phyloP scores from a whole-genome alignment of 2,113 vertebrate species.

The Turnix velox region DNA sequence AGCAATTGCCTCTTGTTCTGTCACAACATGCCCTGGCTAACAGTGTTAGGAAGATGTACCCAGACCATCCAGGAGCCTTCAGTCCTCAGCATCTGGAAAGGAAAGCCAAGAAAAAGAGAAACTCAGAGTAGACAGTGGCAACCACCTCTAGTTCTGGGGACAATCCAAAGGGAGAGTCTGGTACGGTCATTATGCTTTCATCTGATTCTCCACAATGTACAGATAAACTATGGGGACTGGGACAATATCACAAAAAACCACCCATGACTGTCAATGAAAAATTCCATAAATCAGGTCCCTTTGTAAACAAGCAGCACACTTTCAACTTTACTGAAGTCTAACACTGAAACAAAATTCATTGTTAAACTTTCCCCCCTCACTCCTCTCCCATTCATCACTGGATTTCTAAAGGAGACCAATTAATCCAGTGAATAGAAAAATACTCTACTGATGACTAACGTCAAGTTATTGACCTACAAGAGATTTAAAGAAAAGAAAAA shows the following conservation, averaged over 20 bases:
- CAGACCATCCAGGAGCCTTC: not conserved
- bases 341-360: not conserved
- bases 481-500: not conserved
- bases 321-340: not conserved
- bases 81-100: not conserved
- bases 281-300: not conserved
- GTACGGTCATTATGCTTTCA: not conserved
- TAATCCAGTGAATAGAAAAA: not conserved
- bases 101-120: not conserved
- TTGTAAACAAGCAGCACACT: accelerated
- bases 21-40: no score
- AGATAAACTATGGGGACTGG: not conserved
- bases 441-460: not conserved
- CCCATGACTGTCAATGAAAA: not conserved
- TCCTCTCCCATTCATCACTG: not conserved
- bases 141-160: accelerated
- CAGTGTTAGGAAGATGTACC: not conserved
- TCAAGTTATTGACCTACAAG: not conserved
- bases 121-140: not conserved
- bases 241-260: not conserved
- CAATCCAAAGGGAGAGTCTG: not conserved
- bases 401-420: not conserved
- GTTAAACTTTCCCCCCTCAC: not conserved
- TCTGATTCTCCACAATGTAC: not conserved
- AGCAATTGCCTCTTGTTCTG: no score